A percentile compares a stretch with the other conserved stretches of the same genome.
These are phyloP conservation scores for Pomacea maculata DNA, from an alignment of 1,140 invertebrate species.

Conservation along the genomic window DNA sequence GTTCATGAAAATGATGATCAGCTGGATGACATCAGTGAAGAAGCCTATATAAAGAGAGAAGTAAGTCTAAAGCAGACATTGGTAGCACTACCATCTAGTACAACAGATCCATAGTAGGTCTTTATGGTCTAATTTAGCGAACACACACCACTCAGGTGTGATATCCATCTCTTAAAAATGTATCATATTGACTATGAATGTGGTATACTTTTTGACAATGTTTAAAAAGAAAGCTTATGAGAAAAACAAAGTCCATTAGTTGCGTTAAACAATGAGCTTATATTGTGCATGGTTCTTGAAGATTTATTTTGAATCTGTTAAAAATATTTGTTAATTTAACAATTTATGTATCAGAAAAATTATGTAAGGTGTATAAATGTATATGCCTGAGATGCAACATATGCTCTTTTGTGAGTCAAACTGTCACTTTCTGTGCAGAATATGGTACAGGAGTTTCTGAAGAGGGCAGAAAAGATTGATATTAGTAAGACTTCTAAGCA, in stretches of 20 bases:
- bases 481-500: constrained; percentile 1
- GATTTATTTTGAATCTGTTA: background rate
- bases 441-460: constrained; percentile 31
- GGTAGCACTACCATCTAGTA: background rate
- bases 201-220: too few relatives aligned
- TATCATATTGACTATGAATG: too few relatives aligned
- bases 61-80: constrained; percentile 4
- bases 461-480: constrained; percentile 30
- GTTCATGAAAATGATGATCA: constrained; percentile 37
- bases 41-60: constrained; percentile 36
- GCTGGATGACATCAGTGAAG: constrained; percentile 42
- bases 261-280: too few relatives aligned
- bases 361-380: too few relatives aligned
- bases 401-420: too few relatives aligned
- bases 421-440: constrained; percentile 17
- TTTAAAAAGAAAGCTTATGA: too few relatives aligned
- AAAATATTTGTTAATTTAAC: too few relatives aligned
- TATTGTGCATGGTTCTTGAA: background rate
- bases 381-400: too few relatives aligned
- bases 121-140: background rate
- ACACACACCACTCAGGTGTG: too few relatives aligned
- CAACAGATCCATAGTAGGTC: background rate
- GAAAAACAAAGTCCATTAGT: too few relatives aligned
- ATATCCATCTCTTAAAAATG: too few relatives aligned
- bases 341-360: too few relatives aligned